Evolutionary conservation across 2,113 vertebrate genomes (phyloP), one percentile per base, ranked within the genome.

Genomic region (Etheostoma cragini): DNA sequence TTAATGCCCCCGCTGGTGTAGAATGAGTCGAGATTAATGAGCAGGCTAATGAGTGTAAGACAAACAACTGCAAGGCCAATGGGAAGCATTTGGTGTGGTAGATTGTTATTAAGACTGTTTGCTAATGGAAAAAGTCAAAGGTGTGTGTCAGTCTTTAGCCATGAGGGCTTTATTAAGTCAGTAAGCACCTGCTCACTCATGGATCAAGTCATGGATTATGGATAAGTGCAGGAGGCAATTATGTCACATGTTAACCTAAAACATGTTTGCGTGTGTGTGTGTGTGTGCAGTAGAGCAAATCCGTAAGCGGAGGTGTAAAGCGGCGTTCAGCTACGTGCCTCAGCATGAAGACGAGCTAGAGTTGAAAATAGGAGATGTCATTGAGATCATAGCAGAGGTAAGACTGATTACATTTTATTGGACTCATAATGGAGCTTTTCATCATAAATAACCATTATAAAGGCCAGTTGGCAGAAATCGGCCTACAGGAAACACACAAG

Each of bases 261-360:
- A 60, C 58, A 52, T 81, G 12, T 74, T 6, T 64, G 54, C 67
- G 54, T n/a, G 84, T 72, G 66, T 69, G 78, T 81, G 58, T 73
- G 74, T 78, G 64, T 87, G 63, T 73, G 24, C 80, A 98, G 97
- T 95, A 24, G 97, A 98, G 72, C 95, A 96, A 81, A 97, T 95
- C 88, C 96, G 98, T 81, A 96, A 96, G 85, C 96, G 97, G 74
- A 94, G 98, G 83, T 99, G 98, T 93, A 98, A 98, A 94, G 98
- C 98, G 46, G 96, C 97, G 8, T 99, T 99, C 94, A 99, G 98
- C 93, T 99, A 99, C 60, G 91, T 96, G 84, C 97, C 98, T 61
- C 98, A 99, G 92, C 99, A 99, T 64, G 98, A 99, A 61, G 98
- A 99, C 2, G 98, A 99, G 87, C 93, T 99, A 68, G 97, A 98